Evolutionary conservation across 2,797 vertebrate species (phyloP).

Genomic region (Acipenser oxyrinchus): DNA sequence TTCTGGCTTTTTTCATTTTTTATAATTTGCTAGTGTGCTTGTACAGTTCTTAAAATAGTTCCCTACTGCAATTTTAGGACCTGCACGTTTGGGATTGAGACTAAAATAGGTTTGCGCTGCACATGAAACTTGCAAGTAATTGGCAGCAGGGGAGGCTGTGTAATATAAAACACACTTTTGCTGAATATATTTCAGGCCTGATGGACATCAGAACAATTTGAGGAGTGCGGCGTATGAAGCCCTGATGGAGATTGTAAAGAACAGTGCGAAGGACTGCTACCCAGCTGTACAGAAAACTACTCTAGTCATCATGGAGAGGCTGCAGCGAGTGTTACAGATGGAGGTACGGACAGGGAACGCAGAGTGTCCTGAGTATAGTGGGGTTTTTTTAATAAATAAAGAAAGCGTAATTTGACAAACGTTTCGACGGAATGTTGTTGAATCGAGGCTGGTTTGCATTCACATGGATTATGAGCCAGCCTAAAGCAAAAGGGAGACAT

Average conservation of each 20-base stretch:
- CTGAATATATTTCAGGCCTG: conserved; percentile 58
- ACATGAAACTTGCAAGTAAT: not conserved
- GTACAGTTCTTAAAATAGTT: too few species aligned
- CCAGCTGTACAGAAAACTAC: conserved; percentile 98
- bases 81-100: too few species aligned
- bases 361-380: not conserved
- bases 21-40: too few species aligned
- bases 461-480: too few species aligned
- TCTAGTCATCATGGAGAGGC: conserved; percentile 92
- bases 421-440: too few species aligned
- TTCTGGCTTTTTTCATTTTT: too few species aligned
- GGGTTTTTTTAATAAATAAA: too few species aligned
- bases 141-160: not conserved
- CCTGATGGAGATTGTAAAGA: conserved; percentile 98
- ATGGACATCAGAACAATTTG: conserved; percentile 96
- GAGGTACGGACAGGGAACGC: conserved; percentile 60
- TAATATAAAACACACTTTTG: not conserved
- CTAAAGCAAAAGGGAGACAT: too few species aligned
- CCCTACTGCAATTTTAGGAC: too few species aligned
- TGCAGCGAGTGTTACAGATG: conserved; percentile 98
- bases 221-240: conserved; percentile 93
- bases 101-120: too few species aligned
- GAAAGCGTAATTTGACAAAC: too few species aligned
- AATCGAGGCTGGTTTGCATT: too few species aligned
- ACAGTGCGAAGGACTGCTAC: conserved; percentile 97